Evolutionary conservation across 2,797 vertebrate species (phyloP).

Genomic region (Propithecus deckenii): DNA sequence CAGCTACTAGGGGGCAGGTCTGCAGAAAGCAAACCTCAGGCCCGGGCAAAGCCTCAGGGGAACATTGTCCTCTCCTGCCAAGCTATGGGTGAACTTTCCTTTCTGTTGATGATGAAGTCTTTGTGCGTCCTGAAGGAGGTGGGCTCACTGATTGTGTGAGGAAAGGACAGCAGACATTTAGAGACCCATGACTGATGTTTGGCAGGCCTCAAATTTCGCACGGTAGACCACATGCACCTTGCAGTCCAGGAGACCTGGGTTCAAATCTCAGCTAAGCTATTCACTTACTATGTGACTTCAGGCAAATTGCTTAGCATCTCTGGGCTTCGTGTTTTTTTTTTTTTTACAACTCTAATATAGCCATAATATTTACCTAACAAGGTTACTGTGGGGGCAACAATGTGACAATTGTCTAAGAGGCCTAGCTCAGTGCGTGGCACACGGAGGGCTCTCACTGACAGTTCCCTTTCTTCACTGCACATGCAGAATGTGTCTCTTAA

Average conservation of each 20-base stretch:
- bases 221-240: fast-evolving
- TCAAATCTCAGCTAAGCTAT: not conserved
- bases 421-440: not conserved
- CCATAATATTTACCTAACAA: not conserved
- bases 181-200: not conserved
- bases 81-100: not conserved
- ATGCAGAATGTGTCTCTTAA: not conserved
- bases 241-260: not conserved
- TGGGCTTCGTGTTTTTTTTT: not conserved
- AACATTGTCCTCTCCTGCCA: not conserved
- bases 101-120: not conserved
- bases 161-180: not conserved
- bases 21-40: not conserved
- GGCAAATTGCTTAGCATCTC: not conserved
- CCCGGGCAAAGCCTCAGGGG: not conserved
- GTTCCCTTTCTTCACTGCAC: not conserved
- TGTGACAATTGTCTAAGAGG: not conserved
- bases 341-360: not conserved
- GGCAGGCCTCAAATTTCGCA: not conserved
- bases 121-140: not conserved
- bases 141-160: not conserved
- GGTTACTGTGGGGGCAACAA: not conserved
- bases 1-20: not conserved
- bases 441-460: not conserved
- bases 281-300: not conserved